Conservation (phyloP, 2,113 vertebrate genomes). For the Campylorhamphus procurvoides region DNA sequence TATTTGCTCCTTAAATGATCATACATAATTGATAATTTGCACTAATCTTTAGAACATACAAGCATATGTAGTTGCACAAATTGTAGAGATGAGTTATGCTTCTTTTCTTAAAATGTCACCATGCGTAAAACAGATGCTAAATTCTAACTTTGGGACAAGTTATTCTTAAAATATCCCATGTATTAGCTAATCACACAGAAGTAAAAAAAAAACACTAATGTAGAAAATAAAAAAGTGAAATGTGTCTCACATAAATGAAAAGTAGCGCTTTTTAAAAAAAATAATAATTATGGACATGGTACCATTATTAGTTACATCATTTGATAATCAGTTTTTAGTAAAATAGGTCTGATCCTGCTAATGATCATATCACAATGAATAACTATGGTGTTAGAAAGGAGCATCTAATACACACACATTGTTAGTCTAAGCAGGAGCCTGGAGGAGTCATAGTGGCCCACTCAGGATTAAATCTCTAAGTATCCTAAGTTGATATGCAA, state of each 20-base stretch:
- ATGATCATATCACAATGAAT: not conserved
- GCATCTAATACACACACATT: not conserved
- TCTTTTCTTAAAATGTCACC: not conserved
- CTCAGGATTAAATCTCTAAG: not conserved
- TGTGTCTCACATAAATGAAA: not conserved
- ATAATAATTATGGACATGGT: not conserved
- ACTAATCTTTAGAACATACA: not conserved
- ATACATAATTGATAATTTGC: not conserved
- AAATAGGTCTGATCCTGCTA: not conserved
- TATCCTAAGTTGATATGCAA: not conserved
- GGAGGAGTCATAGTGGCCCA: not conserved
- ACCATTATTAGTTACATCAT: not conserved
- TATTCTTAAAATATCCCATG: not conserved
- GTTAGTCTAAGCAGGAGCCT: not conserved
- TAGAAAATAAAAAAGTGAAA: not conserved
- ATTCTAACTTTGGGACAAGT: not conserved
- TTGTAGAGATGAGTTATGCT: not conserved
- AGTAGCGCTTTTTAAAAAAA: not conserved
- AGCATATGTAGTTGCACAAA: not conserved
- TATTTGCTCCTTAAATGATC: not conserved
- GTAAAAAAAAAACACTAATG: not conserved
- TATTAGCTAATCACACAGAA: not conserved
- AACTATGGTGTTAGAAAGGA: not conserved
- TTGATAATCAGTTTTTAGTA: not conserved
- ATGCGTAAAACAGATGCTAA: not conserved